Percentiles rank a stretch among this genome's conserved stretches.
Conservation (phyloP, 2,113 vertebrate species). For the Peucedramus taeniatus region DNA sequence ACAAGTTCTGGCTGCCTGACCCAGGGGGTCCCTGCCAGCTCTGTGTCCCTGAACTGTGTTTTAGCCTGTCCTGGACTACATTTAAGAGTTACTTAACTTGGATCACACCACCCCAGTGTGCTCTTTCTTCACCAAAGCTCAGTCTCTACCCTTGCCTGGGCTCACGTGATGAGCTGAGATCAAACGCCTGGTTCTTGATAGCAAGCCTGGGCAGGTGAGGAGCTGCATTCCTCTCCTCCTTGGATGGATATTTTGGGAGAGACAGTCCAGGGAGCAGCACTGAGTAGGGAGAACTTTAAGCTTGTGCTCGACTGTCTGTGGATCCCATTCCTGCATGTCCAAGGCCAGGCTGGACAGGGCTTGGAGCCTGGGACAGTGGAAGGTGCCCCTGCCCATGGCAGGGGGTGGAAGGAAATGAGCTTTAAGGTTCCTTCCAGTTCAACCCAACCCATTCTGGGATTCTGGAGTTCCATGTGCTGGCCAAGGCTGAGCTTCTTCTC, state of each 20-base stretch:
- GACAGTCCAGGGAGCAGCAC: neutral
- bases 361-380: neutral
- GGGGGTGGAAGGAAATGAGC: neutral
- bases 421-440: neutral
- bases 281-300: neutral
- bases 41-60: neutral
- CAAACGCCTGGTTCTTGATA: neutral
- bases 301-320: neutral
- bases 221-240: neutral
- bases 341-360: fast-evolving
- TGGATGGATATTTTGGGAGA: neutral
- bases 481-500: neutral
- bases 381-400: neutral
- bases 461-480: neutral
- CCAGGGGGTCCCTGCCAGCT: neutral
- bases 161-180: neutral
- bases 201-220: conserved; percentile 13
- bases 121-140: neutral
- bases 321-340: neutral
- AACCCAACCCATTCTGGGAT: neutral
- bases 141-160: neutral
- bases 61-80: neutral
- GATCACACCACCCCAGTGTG: neutral
- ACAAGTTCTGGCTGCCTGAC: neutral
- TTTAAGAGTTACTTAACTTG: neutral